Evolutionary conservation across 2,888 invertebrate species (phyloP).

Genomic region (Drosophila seclusa): DNA sequence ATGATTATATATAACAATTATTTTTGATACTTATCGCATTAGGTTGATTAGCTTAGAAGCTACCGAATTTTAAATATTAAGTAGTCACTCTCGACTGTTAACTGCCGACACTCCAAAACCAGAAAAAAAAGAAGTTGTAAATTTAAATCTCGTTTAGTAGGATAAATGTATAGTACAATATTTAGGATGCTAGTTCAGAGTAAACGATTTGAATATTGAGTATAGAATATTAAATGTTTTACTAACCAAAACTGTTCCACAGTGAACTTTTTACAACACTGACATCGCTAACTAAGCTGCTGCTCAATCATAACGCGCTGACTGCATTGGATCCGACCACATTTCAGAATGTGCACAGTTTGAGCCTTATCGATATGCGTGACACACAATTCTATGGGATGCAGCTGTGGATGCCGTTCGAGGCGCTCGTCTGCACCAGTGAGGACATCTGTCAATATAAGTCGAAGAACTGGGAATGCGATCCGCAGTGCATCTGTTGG

Average conservation of each 20-base stretch:
- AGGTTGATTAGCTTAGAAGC: neutral
- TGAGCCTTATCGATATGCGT: conserved; percentile 86
- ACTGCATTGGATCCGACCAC: conserved; percentile 83
- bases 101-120: neutral
- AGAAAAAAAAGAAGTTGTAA: neutral
- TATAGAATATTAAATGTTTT: neutral
- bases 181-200: neutral
- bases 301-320: conserved; percentile 86
- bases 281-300: conserved; percentile 85
- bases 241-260: conserved; percentile 43
- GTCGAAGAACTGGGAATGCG: conserved; percentile 83
- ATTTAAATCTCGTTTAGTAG: neutral
- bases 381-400: conserved; percentile 86
- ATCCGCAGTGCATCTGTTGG: conserved; percentile 86
- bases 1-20: too few relatives aligned
- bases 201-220: neutral
- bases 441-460: conserved; percentile 86
- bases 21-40: neutral
- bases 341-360: conserved; percentile 86
- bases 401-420: conserved; percentile 51
- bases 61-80: neutral
- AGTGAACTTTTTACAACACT: conserved; percentile 84
- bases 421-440: conserved; percentile 53
- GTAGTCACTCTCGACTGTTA: neutral
- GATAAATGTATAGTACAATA: neutral